Conservation (phyloP, 2,113 vertebrate species). For the Colius striatus region DNA sequence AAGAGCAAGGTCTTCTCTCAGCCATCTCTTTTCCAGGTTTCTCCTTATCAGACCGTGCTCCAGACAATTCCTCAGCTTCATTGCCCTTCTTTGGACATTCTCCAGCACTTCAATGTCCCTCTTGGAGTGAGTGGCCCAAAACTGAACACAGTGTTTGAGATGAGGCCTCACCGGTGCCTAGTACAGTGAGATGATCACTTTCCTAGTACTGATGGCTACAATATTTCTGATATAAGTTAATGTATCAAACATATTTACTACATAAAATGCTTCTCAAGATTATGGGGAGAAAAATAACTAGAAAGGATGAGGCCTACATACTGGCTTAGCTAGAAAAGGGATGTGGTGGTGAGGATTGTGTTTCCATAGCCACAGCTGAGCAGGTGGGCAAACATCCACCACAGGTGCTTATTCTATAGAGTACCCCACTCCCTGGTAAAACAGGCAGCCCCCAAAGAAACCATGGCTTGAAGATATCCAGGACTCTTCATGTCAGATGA, state of each 20-base stretch:
- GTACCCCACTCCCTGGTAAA: neutral
- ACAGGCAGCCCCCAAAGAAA: neutral
- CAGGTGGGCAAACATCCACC: conserved; percentile 50
- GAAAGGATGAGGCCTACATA: neutral
- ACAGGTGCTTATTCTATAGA: conserved; percentile 12
- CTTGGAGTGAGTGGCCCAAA: too few relatives aligned
- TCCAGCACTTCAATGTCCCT: too few relatives aligned
- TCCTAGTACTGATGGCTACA: too few relatives aligned
- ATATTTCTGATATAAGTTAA: too few relatives aligned
- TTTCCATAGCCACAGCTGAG: neutral
- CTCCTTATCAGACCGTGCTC: too few relatives aligned
- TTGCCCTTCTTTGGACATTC: too few relatives aligned
- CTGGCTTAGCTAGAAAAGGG: neutral
- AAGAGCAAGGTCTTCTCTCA: too few relatives aligned
- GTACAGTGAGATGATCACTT: too few relatives aligned
- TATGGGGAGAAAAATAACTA: neutral
- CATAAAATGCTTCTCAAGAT: neutral
- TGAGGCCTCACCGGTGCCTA: too few relatives aligned
- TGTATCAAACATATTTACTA: neutral
- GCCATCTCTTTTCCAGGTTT: too few relatives aligned
- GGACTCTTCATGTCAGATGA: neutral
- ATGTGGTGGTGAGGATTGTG: neutral
- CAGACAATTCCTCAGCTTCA: too few relatives aligned
- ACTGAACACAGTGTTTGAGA: too few relatives aligned
- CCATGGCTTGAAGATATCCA: neutral